Evolutionary conservation across 2,797 vertebrate genomes (phyloP).

Genomic region (Karalla daura): DNA sequence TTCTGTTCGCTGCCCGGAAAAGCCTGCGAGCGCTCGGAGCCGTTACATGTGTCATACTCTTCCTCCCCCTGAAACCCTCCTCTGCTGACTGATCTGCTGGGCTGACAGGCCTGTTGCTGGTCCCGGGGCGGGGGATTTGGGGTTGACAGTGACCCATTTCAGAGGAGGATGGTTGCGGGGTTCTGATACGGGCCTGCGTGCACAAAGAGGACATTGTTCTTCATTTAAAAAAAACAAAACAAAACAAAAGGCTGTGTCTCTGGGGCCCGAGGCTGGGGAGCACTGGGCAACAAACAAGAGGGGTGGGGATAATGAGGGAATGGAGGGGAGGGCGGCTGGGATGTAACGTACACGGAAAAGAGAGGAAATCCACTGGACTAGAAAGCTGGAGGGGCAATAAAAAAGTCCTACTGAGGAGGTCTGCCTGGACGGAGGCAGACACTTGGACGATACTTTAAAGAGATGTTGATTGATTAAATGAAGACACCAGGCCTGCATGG

Average conservation of each 20-base stretch:
- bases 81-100: background rate
- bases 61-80: slow-evolving; percentile 11
- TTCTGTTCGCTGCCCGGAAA: background rate
- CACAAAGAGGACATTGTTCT: slow-evolving; percentile 73
- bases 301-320: slow-evolving; percentile 14
- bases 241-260: slow-evolving; percentile 72
- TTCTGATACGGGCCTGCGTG: slow-evolving; percentile 29
- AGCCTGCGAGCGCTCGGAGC: slow-evolving; percentile 20
- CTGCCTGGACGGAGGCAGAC: background rate
- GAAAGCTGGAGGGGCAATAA: background rate
- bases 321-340: slow-evolving; percentile 5
- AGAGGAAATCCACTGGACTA: background rate
- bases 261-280: slow-evolving; percentile 49
- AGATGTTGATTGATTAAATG: background rate
- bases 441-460: background rate
- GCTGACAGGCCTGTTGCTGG: background rate
- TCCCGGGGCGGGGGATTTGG: slow-evolving; percentile 2
- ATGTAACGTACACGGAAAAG: background rate
- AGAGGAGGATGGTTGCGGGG: slow-evolving; percentile 38
- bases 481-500: background rate
- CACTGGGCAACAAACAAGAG: slow-evolving; percentile 54
- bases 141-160: slow-evolving; percentile 54
- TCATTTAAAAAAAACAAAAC: too few species aligned
- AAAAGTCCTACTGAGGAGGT: background rate
- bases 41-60: background rate